A percentile compares a stretch with the other conserved stretches of the same genome.
Conservation (phyloP, 2,888 invertebrate genomes). For the Drosophila koepferae region DNA sequence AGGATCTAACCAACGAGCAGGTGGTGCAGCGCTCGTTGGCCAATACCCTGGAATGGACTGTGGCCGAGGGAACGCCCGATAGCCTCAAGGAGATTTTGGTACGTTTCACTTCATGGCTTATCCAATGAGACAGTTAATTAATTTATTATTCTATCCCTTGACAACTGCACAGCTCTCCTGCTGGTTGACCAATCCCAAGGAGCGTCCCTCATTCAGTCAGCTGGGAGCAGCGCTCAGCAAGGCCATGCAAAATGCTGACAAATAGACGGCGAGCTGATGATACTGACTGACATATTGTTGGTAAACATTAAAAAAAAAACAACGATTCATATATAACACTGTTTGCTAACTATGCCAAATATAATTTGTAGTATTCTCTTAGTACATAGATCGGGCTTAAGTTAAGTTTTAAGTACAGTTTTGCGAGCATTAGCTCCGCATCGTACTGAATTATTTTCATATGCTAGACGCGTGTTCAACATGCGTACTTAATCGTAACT, state of each 20-base stretch:
- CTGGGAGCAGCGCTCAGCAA: constrained; percentile 84
- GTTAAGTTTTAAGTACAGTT: constrained; percentile 23
- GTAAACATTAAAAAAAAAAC: constrained; percentile 35
- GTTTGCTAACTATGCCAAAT: constrained; percentile 65
- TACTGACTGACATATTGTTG: constrained; percentile 55
- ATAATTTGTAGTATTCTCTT: constrained; percentile 63
- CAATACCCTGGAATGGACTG: constrained; percentile 89
- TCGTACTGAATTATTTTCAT: constrained; percentile 43
- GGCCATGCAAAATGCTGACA: constrained; percentile 84
- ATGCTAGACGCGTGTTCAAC: constrained; percentile 60
- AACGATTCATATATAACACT: constrained; percentile 5
- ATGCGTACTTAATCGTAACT: constrained; percentile 48
- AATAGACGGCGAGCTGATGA: constrained; percentile 47
- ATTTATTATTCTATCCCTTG: constrained; percentile 24
- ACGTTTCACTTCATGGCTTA: constrained; percentile 28
- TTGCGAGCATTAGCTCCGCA: constrained; percentile 12
- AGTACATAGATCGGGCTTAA: constrained; percentile 27
- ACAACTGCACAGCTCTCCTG: constrained; percentile 76
- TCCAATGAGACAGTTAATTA: constrained; percentile 31
- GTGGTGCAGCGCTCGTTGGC: constrained; percentile 82
- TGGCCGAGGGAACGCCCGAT: constrained; percentile 88
- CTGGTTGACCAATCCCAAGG: constrained; percentile 84
- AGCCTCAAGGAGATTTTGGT: constrained; percentile 87
- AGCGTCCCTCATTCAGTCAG: constrained; percentile 85
- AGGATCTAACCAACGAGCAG: constrained; percentile 84